Conservation (phyloP, 2,888 invertebrate genomes). For the Macrosiphum euphorbiae region DNA sequence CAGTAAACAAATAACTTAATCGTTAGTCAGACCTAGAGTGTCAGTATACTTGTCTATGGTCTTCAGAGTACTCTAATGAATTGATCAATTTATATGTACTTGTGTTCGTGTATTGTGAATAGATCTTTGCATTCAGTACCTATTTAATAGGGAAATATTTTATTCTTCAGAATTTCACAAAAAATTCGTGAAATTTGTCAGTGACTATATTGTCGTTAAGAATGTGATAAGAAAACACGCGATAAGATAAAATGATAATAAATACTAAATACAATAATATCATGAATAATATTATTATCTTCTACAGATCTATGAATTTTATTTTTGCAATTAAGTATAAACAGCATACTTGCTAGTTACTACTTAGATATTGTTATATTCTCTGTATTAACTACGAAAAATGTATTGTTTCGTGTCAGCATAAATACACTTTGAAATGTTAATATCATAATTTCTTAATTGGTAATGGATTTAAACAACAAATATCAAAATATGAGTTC, state of each 20-base stretch:
- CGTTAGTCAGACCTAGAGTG: neutral
- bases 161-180: neutral
- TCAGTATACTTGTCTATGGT: neutral
- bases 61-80: neutral
- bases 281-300: no score
- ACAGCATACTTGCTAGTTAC: neutral
- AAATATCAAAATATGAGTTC: conserved; percentile 77
- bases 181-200: neutral
- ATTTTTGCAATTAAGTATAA: neutral
- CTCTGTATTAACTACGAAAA: neutral
- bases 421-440: conserved; percentile 1
- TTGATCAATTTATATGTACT: neutral
- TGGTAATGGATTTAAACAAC: conserved; percentile 46
- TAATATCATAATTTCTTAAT: neutral
- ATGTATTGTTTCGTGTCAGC: neutral
- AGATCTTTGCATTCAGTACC: neutral
- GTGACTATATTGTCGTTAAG: neutral
- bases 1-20: neutral
- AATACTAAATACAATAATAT: neutral
- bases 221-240: neutral
- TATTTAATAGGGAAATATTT: neutral
- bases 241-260: neutral
- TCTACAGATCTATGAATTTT: neutral
- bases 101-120: neutral
- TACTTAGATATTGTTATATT: neutral